Conservation (phyloP, 1,140 invertebrate genomes). For the Drosophila sechellia region DNA sequence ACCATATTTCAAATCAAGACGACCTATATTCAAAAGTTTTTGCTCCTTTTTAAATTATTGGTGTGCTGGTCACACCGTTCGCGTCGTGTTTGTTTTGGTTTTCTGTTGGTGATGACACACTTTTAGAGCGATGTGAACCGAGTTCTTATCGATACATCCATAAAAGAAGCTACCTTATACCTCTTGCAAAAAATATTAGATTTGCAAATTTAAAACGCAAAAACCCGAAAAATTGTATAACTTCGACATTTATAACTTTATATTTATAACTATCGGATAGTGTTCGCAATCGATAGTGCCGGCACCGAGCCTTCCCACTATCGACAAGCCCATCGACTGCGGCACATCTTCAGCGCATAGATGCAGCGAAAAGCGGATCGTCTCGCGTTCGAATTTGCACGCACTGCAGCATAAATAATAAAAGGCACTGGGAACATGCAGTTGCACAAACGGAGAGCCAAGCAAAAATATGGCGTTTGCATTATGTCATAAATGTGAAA, state of each 20-base stretch:
- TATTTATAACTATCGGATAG: background rate
- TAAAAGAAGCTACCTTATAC: no score
- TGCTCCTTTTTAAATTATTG: background rate
- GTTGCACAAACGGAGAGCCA: conserved; percentile 69
- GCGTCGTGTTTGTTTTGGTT: conserved; percentile 24
- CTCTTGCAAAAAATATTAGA: no score
- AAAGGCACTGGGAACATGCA: conserved; percentile 56
- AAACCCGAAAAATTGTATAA: no score
- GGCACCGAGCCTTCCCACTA: background rate
- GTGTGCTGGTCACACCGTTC: conserved; percentile 7
- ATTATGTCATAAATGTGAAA: conserved; percentile 80
- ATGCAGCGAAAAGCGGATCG: conserved; percentile 30
- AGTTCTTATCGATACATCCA: background rate
- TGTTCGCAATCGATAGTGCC: background rate
- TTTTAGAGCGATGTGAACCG: background rate
- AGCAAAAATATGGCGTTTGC: conserved; percentile 74
- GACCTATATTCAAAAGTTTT: no score
- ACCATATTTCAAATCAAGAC: no score
- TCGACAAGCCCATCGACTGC: background rate
- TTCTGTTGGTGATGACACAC: background rate
- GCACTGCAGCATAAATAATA: conserved; percentile 50
- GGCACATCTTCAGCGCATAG: background rate
- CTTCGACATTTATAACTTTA: background rate
- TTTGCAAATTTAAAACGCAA: no score
- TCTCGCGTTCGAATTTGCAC: conserved; percentile 39